Percentiles rank a stretch among this genome's conserved stretches.
phyloP scores from a whole-genome alignment of 2,113 vertebrate species.

The Junco hyemalis region DNA sequence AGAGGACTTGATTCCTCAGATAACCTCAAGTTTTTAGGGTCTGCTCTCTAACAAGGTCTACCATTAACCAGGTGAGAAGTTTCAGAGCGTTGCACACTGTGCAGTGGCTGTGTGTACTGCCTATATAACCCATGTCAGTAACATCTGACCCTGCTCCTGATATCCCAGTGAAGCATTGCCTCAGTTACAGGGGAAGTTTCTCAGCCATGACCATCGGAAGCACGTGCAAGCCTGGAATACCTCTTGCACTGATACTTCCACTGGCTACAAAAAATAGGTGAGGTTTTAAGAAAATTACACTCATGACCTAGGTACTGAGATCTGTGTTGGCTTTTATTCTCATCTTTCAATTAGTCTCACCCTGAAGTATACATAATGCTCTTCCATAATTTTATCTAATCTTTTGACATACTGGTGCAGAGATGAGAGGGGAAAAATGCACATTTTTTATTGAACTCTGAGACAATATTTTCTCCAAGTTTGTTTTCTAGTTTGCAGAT shows the following conservation, averaged over 20 bases:
- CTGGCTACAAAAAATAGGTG: neutral
- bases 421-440: neutral
- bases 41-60: neutral
- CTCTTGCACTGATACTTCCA: neutral
- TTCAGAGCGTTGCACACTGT: neutral
- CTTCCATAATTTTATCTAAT: neutral
- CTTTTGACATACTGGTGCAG: neutral
- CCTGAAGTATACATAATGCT: neutral
- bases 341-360: neutral
- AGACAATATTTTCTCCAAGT: neutral
- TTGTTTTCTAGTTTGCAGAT: neutral
- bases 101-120: neutral
- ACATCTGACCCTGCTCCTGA: neutral
- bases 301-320: neutral
- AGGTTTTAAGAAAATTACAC: neutral
- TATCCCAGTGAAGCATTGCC: neutral
- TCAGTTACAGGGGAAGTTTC: neutral
- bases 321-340: neutral
- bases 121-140: accelerated
- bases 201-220: neutral
- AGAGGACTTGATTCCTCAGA: neutral
- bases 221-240: neutral
- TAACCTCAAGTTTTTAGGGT: neutral
- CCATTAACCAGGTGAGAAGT: neutral
- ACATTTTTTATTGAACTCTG: neutral